Base-by-base conservation (phyloP, 2,888 invertebrate species). In the Argyresthia goedartella region DNA sequence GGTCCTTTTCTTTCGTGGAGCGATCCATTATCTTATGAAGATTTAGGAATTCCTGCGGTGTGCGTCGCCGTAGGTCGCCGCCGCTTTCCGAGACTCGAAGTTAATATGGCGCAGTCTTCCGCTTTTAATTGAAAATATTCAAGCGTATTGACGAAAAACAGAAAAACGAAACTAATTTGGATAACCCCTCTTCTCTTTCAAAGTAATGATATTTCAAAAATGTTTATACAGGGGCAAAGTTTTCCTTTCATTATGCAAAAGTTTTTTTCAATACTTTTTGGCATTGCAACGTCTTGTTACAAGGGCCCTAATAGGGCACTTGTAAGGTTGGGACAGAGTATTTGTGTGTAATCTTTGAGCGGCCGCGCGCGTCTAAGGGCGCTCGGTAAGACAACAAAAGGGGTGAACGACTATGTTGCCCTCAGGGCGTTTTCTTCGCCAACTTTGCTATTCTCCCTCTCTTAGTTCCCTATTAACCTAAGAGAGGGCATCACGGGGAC, bases 21-120 rank as follows among this genome's bases (percentile, higher is more conserved):
- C 80, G 79, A 85, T 81, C 84, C 82, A 85, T 86, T 86, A 86
- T 85, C 85, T 86, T 82, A 84, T 81, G 81, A 84, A 82, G 82
- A 82, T 84, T 84, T 84, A 80, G 79, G 77, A 80, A 82, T 86
- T 84, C 81, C 71, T 81, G 84, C 66, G 84, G 81, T 75, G 73
- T 73, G 73, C 73, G 69, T 69, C 54, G 35, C n/a, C 47, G 8
- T 11, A 33, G 15, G 36, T 34, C 51, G 51, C 14, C 41, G 46
- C 14, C 35, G 16, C 50, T 41, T 25, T 49, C 25, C 10, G 41
- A 49, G 41, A 49, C 25, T 42, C 15, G 44, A 36, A 15, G 44
- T 25, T 41, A 42, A 25, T 10, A 46, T 10, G 35, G 42, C 13
- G 14, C 34, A 33, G 10, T 3, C 35, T 16, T 44, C 33, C 43